Evolutionary conservation across 2,888 invertebrate species (phyloP), one percentile per base, ranked within the genome.

Genomic region (Junonia oenone): DNA sequence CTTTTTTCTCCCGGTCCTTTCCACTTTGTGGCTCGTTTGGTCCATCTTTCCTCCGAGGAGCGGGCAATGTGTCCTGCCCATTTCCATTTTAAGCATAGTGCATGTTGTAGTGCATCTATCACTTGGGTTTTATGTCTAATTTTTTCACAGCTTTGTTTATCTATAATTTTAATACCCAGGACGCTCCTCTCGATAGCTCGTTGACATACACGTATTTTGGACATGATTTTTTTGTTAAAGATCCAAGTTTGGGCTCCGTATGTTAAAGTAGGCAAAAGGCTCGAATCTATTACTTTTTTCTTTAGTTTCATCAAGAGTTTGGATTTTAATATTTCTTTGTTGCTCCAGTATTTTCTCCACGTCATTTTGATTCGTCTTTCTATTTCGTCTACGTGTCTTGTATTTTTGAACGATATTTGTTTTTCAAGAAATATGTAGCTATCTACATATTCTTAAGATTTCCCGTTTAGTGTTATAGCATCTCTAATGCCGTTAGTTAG

Each of bases 381-480:
- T n/a, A n/a, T n/a, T n/a, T n/a, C n/a, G n/a, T n/a, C n/a, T n/a
- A n/a, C n/a, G n/a, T n/a, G n/a, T n/a, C 31, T 51, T 58, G 45
- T 40, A 46, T 22, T 52, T 22, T 26, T 13, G 8, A 29, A 31
- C 2, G 45, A 55, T 54, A 29, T 59, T n/a, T n/a, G n/a, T n/a
- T n/a, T n/a, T n/a, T n/a, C n/a, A n/a, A n/a, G n/a, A n/a, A n/a
- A n/a, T n/a, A n/a, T n/a, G n/a, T n/a, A n/a, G n/a, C n/a, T n/a
- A n/a, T n/a, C n/a, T n/a, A n/a, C n/a, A n/a, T n/a, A n/a, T n/a
- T n/a, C n/a, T n/a, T n/a, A n/a, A n/a, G n/a, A n/a, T n/a, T n/a
- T n/a, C n/a, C n/a, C n/a, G n/a, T n/a, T n/a, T n/a, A n/a, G n/a
- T 63, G 6, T 59, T 37, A 51, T 56, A 51, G 50, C 59, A 58